Percentiles rank a stretch among this genome's conserved stretches.
These are phyloP conservation scores for Oscheius sp. DNA, from an alignment of 1,140 invertebrate species.

Conservation along the genomic window DNA sequence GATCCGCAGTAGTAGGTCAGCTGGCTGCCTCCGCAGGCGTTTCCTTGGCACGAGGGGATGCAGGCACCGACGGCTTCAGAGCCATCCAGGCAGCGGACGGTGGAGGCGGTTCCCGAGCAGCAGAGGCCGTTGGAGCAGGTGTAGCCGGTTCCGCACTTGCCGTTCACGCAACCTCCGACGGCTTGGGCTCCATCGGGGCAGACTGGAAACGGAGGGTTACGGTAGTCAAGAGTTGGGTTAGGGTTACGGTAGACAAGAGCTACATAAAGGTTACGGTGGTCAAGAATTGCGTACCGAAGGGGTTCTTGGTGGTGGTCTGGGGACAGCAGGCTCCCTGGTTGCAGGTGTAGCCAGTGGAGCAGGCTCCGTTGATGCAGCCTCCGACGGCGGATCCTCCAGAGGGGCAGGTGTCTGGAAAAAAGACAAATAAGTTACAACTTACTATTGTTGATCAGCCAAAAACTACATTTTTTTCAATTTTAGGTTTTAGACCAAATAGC, in stretches of 20 bases:
- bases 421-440: no score
- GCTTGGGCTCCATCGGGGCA: slow-evolving; percentile 61
- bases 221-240: background rate
- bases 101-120: slow-evolving; percentile 54
- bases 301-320: slow-evolving; percentile 42
- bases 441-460: no score
- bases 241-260: background rate
- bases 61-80: slow-evolving; percentile 58
- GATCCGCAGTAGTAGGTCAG: slow-evolving; percentile 36
- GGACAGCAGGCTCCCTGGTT: slow-evolving; percentile 40
- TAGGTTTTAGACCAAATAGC: no score
- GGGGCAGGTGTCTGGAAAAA: slow-evolving; percentile 50
- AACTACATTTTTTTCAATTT: no score
- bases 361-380: slow-evolving; percentile 51
- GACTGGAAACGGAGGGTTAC: slow-evolving; percentile 34
- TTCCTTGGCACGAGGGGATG: slow-evolving; percentile 46
- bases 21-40: slow-evolving; percentile 46
- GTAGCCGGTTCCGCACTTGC: slow-evolving; percentile 57
- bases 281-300: slow-evolving; percentile 28
- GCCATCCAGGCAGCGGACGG: slow-evolving; percentile 54
- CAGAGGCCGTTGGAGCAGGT: slow-evolving; percentile 59
- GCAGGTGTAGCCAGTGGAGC: slow-evolving; percentile 50
- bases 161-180: slow-evolving; percentile 59
- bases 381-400: slow-evolving; percentile 47
- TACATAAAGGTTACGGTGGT: background rate